Conservation (phyloP, 2,888 invertebrate species). For the Selenia dentaria region DNA sequence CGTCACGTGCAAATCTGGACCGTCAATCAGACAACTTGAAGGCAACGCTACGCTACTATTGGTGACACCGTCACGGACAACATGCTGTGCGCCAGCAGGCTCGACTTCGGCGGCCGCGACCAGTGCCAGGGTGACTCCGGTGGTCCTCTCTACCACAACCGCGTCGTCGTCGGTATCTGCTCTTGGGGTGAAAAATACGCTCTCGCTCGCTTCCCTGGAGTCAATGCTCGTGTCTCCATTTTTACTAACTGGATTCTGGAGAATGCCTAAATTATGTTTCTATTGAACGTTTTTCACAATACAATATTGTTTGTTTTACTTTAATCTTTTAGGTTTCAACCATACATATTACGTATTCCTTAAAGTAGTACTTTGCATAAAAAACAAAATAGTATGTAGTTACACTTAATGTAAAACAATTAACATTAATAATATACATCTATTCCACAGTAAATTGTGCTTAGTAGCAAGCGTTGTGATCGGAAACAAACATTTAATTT, state of each 20-base stretch:
- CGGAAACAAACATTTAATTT: no score
- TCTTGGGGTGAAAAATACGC: constrained; percentile 44
- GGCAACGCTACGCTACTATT: constrained; percentile 25
- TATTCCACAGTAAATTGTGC: no score
- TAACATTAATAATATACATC: no score
- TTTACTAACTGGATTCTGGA: constrained; percentile 44
- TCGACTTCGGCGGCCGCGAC: constrained; percentile 45
- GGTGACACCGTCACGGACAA: constrained; percentile 34
- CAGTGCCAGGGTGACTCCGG: constrained; percentile 50
- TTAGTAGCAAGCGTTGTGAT: no score
- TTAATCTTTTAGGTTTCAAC: no score
- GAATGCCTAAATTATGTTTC: constrained; percentile 3
- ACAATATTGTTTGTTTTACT: no score
- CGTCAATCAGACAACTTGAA: constrained; percentile 41
- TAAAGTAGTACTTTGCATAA: no score
- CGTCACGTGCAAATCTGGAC: constrained; percentile 49
- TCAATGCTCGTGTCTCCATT: constrained; percentile 41
- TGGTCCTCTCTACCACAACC: constrained; percentile 46
- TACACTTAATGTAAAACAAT: no score
- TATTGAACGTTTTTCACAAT: no score
- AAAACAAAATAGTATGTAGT: no score
- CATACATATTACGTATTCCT: no score
- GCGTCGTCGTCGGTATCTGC: constrained; percentile 42
- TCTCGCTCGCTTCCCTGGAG: constrained; percentile 37
- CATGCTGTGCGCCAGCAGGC: constrained; percentile 47